Evolutionary conservation across 2,888 invertebrate genomes (phyloP).

Genomic region (Pogonocherus hispidulus): DNA sequence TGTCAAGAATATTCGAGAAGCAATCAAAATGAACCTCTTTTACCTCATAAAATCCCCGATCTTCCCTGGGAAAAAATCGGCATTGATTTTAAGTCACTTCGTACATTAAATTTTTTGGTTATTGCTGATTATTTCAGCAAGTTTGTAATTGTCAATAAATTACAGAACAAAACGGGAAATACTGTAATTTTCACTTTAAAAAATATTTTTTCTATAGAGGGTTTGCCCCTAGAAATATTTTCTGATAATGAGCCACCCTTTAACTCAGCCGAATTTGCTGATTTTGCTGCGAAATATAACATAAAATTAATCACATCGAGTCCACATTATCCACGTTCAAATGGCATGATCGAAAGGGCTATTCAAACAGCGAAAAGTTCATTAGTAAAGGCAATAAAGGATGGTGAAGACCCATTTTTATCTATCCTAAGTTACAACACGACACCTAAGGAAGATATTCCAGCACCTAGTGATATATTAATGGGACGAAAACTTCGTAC

Average conservation of each 20-base stretch:
- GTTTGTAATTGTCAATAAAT: conserved; percentile 43
- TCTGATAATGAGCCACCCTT: conserved; percentile 43
- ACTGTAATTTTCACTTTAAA: conserved; percentile 25
- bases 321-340: conserved; percentile 35
- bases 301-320: conserved; percentile 28
- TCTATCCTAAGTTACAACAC: not conserved
- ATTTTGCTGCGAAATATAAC: conserved; percentile 35
- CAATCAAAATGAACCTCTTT: conserved; percentile 34
- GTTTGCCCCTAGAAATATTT: conserved; percentile 35
- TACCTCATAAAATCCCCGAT: conserved; percentile 27
- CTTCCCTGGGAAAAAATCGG: conserved; percentile 37
- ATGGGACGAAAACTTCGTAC: conserved; percentile 1
- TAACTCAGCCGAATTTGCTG: conserved; percentile 39
- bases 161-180: conserved; percentile 6
- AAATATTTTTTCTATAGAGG: conserved; percentile 30
- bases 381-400: not conserved
- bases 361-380: conserved; percentile 45
- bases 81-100: conserved; percentile 33
- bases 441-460: not conserved
- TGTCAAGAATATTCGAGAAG: conserved; percentile 32
- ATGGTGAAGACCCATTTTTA: not conserved
- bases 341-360: conserved; percentile 46
- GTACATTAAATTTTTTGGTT: conserved; percentile 44
- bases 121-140: conserved; percentile 51
- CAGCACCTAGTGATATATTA: not conserved